These are phyloP conservation scores for Drosophila antonietae DNA, from an alignment of 2,888 invertebrate genomes.

Conservation along the genomic window DNA sequence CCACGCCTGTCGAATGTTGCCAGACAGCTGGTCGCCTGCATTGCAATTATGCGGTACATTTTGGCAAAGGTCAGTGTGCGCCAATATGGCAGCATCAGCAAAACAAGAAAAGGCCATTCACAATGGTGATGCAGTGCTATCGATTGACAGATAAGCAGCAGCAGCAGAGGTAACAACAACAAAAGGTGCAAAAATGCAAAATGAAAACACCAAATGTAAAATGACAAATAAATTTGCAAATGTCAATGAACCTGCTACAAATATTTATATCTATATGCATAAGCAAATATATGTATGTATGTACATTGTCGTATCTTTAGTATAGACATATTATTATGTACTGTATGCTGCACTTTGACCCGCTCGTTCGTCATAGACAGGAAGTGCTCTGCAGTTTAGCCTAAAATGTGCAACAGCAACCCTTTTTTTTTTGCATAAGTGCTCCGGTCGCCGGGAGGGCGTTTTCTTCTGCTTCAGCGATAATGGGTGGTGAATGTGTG, in stretches of 20 bases:
- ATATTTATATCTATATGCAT: background rate
- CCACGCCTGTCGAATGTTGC: slow-evolving; percentile 19
- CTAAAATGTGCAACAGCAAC: slow-evolving; percentile 53
- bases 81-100: slow-evolving; percentile 20
- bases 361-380: slow-evolving; percentile 20
- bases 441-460: slow-evolving; percentile 7
- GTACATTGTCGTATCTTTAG: background rate
- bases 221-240: slow-evolving; percentile 46
- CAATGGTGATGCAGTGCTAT: slow-evolving; percentile 48
- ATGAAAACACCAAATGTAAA: slow-evolving; percentile 41
- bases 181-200: slow-evolving; percentile 40
- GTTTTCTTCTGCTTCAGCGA: slow-evolving; percentile 30
- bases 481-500: slow-evolving; percentile 50
- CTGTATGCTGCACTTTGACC: slow-evolving; percentile 4
- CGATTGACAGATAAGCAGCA: slow-evolving; percentile 43
- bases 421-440: slow-evolving; percentile 22
- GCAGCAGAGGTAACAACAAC: slow-evolving; percentile 6
- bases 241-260: slow-evolving; percentile 53
- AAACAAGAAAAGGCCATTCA: slow-evolving; percentile 21
- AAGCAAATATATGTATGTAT: background rate
- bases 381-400: slow-evolving; percentile 50
- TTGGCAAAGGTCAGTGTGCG: slow-evolving; percentile 58
- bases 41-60: slow-evolving; percentile 26
- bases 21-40: slow-evolving; percentile 57
- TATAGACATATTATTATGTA: background rate